phyloP scores from a whole-genome alignment of 2,888 invertebrate species.

The Meteorus colon region DNA sequence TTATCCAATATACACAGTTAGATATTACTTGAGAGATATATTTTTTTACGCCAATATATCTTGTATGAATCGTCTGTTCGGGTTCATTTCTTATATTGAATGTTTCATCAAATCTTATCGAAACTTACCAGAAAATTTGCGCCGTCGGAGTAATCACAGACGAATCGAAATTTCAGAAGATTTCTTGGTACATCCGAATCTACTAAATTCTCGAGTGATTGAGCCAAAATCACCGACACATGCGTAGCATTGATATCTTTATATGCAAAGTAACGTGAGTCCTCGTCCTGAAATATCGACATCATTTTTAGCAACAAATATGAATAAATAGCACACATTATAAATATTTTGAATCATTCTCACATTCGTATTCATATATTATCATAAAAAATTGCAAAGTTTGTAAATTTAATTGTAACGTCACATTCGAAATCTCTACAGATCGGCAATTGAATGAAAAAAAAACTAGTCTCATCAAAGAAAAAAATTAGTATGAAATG shows the following conservation, averaged over 20 bases:
- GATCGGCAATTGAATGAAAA: too few species aligned
- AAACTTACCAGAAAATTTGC: constrained; percentile 78
- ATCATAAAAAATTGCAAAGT: too few species aligned
- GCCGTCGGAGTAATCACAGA: constrained; percentile 82
- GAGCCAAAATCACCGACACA: constrained; percentile 84
- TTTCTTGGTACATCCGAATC: constrained; percentile 88
- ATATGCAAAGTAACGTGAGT: constrained; percentile 82
- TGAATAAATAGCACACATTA: background rate
- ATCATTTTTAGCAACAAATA: background rate
- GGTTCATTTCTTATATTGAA: too few species aligned
- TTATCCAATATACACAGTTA: too few species aligned
- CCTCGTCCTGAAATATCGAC: constrained; percentile 76
- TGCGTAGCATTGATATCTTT: constrained; percentile 85
- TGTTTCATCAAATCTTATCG: constrained; percentile 19
- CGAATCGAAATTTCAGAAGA: constrained; percentile 86
- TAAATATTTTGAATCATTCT: too few species aligned
- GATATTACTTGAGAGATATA: background rate
- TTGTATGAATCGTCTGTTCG: too few species aligned
- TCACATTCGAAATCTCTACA: too few species aligned
- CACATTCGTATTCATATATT: too few species aligned
- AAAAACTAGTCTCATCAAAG: too few species aligned
- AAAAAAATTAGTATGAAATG: background rate
- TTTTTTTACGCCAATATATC: background rate
- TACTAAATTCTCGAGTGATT: constrained; percentile 86
- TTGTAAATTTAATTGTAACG: too few species aligned